A percentile compares a stretch with the other conserved stretches of the same genome.
phyloP scores from a whole-genome alignment of 2,888 invertebrate species.

The Dryocosmus kuriphilus region DNA sequence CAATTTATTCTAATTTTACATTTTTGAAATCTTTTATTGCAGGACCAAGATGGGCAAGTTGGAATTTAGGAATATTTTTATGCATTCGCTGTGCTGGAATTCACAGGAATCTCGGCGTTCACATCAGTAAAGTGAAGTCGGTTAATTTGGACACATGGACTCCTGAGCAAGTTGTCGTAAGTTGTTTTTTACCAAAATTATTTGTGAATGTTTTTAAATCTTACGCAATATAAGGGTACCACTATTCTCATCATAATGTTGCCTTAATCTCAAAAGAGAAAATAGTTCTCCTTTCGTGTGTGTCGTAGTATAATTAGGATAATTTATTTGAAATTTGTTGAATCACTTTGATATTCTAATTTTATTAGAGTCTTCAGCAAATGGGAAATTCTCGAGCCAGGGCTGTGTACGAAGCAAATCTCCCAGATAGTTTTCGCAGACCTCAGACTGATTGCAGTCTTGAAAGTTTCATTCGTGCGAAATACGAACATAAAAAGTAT shows the following conservation, averaged over 20 bases:
- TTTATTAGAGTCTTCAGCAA: slow-evolving; percentile 88
- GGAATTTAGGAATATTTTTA: slow-evolving; percentile 98
- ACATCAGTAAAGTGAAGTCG: slow-evolving; percentile 99
- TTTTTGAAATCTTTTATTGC: slow-evolving; percentile 48
- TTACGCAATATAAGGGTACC: not conserved
- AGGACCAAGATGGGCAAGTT: slow-evolving; percentile 99
- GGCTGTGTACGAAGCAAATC: slow-evolving; percentile 97
- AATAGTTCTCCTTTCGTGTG: not conserved
- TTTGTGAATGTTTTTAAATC: not conserved
- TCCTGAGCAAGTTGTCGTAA: slow-evolving; percentile 95
- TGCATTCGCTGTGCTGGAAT: slow-evolving; percentile 99
- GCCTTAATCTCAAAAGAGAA: not conserved
- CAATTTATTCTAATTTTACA: not conserved
- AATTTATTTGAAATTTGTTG: not conserved
- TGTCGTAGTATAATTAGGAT: not conserved
- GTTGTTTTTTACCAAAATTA: slow-evolving; percentile 60
- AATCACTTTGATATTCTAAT: not conserved
- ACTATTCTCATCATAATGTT: not conserved
- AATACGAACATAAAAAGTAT: slow-evolving; percentile 99
- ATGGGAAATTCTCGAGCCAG: slow-evolving; percentile 99
- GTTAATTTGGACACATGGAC: slow-evolving; percentile 99
- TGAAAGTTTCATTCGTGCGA: slow-evolving; percentile 97
- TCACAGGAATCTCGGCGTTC: slow-evolving; percentile 98
- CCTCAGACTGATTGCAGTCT: slow-evolving; percentile 96
- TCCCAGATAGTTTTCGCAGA: slow-evolving; percentile 96